Evolutionary conservation across 2,888 invertebrate species (phyloP).

Genomic region (Eupithecia subfuscata): DNA sequence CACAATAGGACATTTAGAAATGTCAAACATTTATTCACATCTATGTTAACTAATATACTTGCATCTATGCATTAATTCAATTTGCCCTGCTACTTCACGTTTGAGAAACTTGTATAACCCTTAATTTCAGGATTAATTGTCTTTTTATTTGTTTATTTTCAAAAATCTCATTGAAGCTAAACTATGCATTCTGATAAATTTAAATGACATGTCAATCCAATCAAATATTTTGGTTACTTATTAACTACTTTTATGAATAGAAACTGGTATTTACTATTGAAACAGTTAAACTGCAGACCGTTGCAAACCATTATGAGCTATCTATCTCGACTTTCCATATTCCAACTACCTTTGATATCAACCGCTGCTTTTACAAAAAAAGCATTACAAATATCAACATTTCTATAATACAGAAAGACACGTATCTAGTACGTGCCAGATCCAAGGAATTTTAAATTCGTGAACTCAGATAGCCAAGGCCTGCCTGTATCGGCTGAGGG

Average conservation of each 20-base stretch:
- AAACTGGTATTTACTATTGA: too few relatives aligned
- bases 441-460: neutral
- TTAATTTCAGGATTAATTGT: neutral
- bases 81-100: neutral
- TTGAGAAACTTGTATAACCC: neutral
- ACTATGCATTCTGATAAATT: neutral
- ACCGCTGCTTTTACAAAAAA: neutral
- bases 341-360: neutral
- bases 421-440: constrained; percentile 16
- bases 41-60: too few relatives aligned
- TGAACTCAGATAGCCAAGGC: constrained; percentile 12
- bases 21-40: neutral
- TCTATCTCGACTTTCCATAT: too few relatives aligned
- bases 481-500: constrained; percentile 12
- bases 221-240: neutral
- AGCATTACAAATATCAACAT: neutral
- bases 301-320: too few relatives aligned
- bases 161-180: neutral
- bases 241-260: neutral
- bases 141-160: neutral
- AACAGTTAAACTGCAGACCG: too few relatives aligned
- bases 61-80: neutral
- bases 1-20: neutral
- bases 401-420: neutral
- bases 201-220: neutral